Evolutionary conservation across 2,888 invertebrate species (phyloP), one percentile per base, ranked within the genome.

Genomic region (Acholoe squamosa): DNA sequence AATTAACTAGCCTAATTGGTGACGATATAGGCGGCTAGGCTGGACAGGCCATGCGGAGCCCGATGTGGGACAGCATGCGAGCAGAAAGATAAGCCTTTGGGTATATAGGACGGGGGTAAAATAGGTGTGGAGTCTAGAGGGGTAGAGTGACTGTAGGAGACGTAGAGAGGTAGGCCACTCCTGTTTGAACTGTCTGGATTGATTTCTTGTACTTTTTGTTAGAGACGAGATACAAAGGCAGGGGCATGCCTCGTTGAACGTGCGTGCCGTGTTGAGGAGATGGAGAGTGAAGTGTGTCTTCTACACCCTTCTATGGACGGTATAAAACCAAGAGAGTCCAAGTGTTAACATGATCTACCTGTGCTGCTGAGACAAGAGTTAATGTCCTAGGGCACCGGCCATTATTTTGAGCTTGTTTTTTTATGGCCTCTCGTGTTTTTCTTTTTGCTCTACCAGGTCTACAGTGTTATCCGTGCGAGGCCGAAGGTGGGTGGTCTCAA

Each of bases 1-100:
- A 71, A 71, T 71, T 71, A 71, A 71, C 0, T 5, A 28, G 71
- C 28, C 71, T 71, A 71, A 71, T 71, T 71, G 71, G 71, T 25
- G 71, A 28, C 28, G 71, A n/a, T 61, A 61, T n/a, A 61, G 19
- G 25, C 71, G 31, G 28, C 28, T 28, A 28, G 71, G 14, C 28
- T 10, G 61, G 61, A 61, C 61, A n/a, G n/a, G 61, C 22, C 25
- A 19, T 61, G 61, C 25, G n/a, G 61, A 61, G 0, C 28, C 28
- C 28, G 71, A 71, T 71, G 31, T 5, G n/a, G 31, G 19, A 71
- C 31, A 28, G 7, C 71, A 71, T 71, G 71, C 71, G 31, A 71
- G 71, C 71, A 28, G 71, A 71, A 71, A 71, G 71, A 71, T 71
- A 71, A 71, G 71, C 28, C 28, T 7, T 19, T 19, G 14, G 61